Evolutionary conservation across 2,113 vertebrate genomes (phyloP).

Genomic region (Pseudopipra pipra): DNA sequence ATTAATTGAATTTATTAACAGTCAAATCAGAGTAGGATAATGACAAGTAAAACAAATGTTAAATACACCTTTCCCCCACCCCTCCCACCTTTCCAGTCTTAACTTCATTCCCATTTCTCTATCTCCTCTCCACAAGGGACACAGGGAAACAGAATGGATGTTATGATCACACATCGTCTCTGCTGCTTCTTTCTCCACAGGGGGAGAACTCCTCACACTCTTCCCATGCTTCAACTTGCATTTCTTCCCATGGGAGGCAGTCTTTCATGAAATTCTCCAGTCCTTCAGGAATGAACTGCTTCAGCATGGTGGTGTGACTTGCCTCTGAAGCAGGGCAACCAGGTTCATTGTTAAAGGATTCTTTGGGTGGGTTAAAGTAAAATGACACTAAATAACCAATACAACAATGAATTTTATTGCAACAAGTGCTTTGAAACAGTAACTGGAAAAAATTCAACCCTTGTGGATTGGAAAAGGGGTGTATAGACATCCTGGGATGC

Average conservation of each 20-base stretch:
- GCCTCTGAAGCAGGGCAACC: background rate
- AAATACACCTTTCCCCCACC: background rate
- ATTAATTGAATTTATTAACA: background rate
- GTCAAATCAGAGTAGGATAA: background rate
- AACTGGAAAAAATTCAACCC: background rate
- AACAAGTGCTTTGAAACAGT: background rate
- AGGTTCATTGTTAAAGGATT: background rate
- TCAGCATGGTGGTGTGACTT: background rate
- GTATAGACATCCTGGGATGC: background rate
- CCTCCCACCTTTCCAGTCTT: background rate
- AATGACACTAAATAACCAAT: background rate
- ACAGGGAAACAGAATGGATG: background rate
- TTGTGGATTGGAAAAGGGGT: background rate
- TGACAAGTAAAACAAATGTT: background rate
- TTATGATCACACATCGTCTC: too few relatives aligned
- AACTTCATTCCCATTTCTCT: background rate
- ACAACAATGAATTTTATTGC: background rate
- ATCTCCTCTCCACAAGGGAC: background rate
- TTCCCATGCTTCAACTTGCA: background rate
- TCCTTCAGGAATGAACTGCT: background rate
- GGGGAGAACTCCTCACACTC: background rate
- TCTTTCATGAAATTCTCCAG: background rate
- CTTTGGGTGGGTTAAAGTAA: background rate
- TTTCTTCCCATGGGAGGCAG: background rate
- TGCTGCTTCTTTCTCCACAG: background rate